Conservation (phyloP, 1,140 invertebrate species). For the Drosophila mojavensis region DNA sequence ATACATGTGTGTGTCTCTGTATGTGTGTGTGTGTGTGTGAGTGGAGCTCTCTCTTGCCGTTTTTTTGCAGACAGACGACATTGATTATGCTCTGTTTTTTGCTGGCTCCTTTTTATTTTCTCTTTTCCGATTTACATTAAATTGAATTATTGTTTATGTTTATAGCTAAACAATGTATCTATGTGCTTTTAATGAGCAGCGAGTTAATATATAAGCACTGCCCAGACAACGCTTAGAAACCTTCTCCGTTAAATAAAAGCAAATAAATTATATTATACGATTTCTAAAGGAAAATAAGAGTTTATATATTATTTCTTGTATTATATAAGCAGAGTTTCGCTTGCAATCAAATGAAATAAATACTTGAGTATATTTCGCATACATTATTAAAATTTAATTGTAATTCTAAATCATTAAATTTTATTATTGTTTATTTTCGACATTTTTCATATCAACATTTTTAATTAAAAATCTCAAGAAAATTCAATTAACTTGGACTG, state of each 20-base stretch:
- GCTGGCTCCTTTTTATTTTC: slow-evolving; percentile 40
- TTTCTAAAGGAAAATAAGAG: too few species aligned
- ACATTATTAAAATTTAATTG: too few species aligned
- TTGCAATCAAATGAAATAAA: too few species aligned
- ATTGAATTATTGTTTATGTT: slow-evolving; percentile 80
- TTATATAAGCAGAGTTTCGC: too few species aligned
- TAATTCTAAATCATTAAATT: too few species aligned
- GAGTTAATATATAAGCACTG: slow-evolving; percentile 45
- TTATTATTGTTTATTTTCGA: background rate
- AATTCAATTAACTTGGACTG: slow-evolving; percentile 53
- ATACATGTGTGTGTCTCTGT: slow-evolving; percentile 33
- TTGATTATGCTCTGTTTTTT: slow-evolving; percentile 78
- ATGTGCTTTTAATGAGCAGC: slow-evolving; percentile 74
- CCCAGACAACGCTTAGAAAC: slow-evolving; percentile 33
- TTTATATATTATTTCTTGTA: too few species aligned
- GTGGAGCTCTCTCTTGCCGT: slow-evolving; percentile 5
- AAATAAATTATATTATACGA: background rate
- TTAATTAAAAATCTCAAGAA: slow-evolving; percentile 67
- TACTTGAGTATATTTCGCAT: too few species aligned
- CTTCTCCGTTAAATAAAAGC: background rate
- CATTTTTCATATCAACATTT: slow-evolving; percentile 4
- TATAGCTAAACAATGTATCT: slow-evolving; percentile 76
- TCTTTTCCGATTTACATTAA: slow-evolving; percentile 55
- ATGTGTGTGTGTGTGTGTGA: slow-evolving; percentile 24
- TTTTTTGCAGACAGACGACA: slow-evolving; percentile 67